phyloP scores from a whole-genome alignment of 2,797 vertebrate genomes.

The Gobio occitaniae region DNA sequence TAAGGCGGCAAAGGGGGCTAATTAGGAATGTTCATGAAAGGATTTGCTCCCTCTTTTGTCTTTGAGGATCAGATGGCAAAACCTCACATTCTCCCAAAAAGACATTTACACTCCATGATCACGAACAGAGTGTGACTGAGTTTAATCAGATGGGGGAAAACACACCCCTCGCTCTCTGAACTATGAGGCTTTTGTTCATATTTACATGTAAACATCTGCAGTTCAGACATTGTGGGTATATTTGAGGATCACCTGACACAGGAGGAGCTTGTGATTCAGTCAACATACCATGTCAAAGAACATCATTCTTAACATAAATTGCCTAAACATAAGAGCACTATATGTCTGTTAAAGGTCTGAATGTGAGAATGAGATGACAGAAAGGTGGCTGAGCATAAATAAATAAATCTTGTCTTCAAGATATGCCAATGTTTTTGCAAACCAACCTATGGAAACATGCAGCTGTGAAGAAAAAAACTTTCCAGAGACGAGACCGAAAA shows the following conservation, averaged over 20 bases:
- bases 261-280: background rate
- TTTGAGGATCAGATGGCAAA: conserved; percentile 41
- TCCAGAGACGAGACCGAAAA: conserved; percentile 33
- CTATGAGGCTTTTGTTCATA: conserved; percentile 26
- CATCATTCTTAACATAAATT: conserved; percentile 11
- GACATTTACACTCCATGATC: conserved; percentile 33
- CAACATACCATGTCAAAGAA: conserved; percentile 9
- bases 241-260: conserved; percentile 3
- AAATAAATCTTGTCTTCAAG: background rate
- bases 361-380: background rate
- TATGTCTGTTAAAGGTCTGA: conserved; percentile 6
- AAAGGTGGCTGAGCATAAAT: background rate
- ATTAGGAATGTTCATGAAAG: conserved; percentile 52
- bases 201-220: conserved; percentile 16
- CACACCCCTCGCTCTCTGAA: background rate
- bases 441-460: conserved; percentile 4
- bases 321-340: conserved; percentile 28
- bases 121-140: conserved; percentile 1
- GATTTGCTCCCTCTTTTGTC: conserved; percentile 50
- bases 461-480: background rate
- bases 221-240: background rate
- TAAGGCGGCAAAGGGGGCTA: conserved; percentile 47
- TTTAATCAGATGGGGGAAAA: conserved; percentile 5
- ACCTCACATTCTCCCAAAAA: conserved; percentile 8
- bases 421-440: background rate